phyloP scores from a whole-genome alignment of 2,888 invertebrate genomes.

The Orthonychiurus folsomi region DNA sequence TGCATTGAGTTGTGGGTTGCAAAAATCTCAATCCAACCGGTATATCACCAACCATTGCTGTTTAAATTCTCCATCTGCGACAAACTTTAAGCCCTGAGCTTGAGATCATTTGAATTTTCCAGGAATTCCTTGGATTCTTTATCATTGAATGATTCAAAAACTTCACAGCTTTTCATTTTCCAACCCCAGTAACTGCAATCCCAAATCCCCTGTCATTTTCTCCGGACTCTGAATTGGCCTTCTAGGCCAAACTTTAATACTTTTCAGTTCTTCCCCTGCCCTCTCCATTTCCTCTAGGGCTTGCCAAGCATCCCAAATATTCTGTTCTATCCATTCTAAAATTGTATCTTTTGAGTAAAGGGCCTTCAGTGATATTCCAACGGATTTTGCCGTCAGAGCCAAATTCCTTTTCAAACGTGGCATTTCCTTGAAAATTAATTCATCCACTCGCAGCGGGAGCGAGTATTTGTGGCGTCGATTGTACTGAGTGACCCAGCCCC shows the following conservation, averaged over 20 bases:
- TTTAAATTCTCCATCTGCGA: too few species aligned
- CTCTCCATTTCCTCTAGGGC: slow-evolving; percentile 30
- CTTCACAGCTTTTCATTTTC: slow-evolving; percentile 25
- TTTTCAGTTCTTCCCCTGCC: slow-evolving; percentile 32
- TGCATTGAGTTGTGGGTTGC: too few species aligned
- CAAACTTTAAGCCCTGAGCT: too few species aligned
- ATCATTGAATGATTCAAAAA: too few species aligned
- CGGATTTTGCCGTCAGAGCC: slow-evolving; percentile 30
- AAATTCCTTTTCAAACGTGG: slow-evolving; percentile 36
- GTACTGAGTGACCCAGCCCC: slow-evolving; percentile 38
- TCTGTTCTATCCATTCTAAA: slow-evolving; percentile 39
- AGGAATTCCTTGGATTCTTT: too few species aligned
- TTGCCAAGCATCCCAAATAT: slow-evolving; percentile 39
- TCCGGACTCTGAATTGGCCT: slow-evolving; percentile 34
- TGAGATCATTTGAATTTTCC: not conserved
- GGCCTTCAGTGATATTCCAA: slow-evolving; percentile 32
- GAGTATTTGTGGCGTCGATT: slow-evolving; percentile 38
- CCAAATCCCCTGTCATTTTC: slow-evolving; percentile 34
- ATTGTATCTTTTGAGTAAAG: slow-evolving; percentile 31
- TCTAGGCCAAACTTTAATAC: slow-evolving; percentile 30
- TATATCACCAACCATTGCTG: too few species aligned
- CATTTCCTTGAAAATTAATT: slow-evolving; percentile 34
- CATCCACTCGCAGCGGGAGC: slow-evolving; percentile 33
- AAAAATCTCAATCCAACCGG: too few species aligned
- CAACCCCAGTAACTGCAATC: slow-evolving; percentile 27